phyloP scores from a whole-genome alignment of 2,113 vertebrate genomes.

The Hepsetus odoe region DNA sequence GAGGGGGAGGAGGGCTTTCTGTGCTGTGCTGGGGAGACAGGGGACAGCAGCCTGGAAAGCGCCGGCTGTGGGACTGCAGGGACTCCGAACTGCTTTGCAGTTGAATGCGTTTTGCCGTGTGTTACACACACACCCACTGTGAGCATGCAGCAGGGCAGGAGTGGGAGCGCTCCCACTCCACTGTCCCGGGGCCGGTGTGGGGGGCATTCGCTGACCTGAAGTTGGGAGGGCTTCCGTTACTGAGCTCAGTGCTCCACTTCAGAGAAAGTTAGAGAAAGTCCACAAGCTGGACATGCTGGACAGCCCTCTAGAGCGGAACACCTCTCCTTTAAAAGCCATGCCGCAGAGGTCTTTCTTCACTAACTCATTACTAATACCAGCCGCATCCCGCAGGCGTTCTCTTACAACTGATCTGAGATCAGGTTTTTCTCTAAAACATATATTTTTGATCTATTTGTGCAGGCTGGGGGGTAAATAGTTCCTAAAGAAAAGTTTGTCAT shows the following conservation, averaged over 20 bases:
- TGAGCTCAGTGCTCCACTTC: background rate
- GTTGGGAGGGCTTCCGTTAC: background rate
- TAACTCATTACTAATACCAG: too few relatives aligned
- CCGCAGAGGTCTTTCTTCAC: too few relatives aligned
- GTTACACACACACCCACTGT: conserved; percentile 47
- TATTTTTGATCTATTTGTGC: too few relatives aligned
- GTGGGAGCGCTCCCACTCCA: background rate
- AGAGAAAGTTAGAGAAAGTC: too few relatives aligned
- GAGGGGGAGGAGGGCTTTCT: conserved; percentile 8
- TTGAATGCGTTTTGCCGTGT: conserved; percentile 38
- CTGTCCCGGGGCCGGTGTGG: background rate
- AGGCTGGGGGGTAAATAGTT: too few relatives aligned
- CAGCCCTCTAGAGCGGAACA: too few relatives aligned
- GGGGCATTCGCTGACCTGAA: conserved; percentile 7
- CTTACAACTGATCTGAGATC: too few relatives aligned
- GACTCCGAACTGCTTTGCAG: conserved; percentile 25
- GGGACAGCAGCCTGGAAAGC: background rate
- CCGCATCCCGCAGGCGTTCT: too few relatives aligned
- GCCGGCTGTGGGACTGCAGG: background rate
- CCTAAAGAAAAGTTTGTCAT: too few relatives aligned
- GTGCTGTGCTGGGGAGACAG: background rate
- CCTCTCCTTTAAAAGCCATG: too few relatives aligned
- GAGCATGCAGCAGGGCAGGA: conserved; percentile 22
- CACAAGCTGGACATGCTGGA: too few relatives aligned
- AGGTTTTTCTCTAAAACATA: too few relatives aligned